These are phyloP conservation scores for Xylocampa areola DNA, from an alignment of 2,888 invertebrate genomes.

Conservation along the genomic window DNA sequence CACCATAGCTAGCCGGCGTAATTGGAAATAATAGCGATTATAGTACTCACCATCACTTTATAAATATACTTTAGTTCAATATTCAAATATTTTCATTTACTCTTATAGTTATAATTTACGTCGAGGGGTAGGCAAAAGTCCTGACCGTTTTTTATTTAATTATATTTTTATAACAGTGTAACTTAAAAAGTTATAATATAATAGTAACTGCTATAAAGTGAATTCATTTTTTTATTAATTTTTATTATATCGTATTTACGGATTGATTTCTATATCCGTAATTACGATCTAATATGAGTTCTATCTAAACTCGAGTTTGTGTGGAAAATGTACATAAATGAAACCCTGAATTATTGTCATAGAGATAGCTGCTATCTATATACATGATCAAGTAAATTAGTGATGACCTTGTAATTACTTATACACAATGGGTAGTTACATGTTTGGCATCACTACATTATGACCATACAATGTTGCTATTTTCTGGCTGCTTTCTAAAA, in stretches of 20 bases:
- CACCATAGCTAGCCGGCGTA: conserved; percentile 17
- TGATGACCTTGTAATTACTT: conserved; percentile 35
- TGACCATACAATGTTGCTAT: conserved; percentile 29
- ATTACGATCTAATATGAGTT: too few species aligned
- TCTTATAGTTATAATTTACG: background rate
- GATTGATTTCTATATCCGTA: too few species aligned
- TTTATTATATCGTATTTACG: too few species aligned
- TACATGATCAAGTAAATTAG: conserved; percentile 10
- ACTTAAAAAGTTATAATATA: too few species aligned
- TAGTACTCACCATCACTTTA: background rate
- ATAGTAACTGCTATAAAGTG: too few species aligned
- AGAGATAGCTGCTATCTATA: conserved; percentile 13
- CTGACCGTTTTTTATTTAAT: too few species aligned
- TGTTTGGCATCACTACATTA: conserved; percentile 37
- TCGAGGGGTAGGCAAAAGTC: background rate
- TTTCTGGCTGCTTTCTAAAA: conserved; percentile 12
- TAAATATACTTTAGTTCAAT: background rate
- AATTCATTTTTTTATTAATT: too few species aligned
- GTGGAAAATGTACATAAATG: background rate
- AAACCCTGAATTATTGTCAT: conserved; percentile 8
- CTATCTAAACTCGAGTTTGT: too few species aligned
- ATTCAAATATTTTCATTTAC: background rate
- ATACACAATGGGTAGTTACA: conserved; percentile 11
- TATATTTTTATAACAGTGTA: too few species aligned
- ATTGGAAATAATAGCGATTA: conserved; percentile 3